These are phyloP conservation scores for Thereva unica DNA, from an alignment of 2,888 invertebrate genomes.

Conservation along the genomic window DNA sequence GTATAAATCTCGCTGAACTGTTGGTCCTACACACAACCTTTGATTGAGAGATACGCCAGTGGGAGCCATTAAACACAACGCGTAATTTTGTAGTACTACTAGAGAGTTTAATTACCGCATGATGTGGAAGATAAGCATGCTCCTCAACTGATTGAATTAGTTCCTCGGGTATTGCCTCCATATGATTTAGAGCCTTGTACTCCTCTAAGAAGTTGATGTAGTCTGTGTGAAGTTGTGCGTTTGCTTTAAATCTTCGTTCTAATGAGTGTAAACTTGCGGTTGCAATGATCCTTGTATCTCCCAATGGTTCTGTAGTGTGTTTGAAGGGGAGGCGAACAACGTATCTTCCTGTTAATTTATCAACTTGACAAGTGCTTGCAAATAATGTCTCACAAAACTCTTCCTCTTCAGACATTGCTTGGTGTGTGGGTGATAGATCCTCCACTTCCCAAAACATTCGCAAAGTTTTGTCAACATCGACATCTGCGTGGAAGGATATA, in stretches of 20 bases:
- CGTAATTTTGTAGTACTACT: slow-evolving; percentile 44
- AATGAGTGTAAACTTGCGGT: background rate
- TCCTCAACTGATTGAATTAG: background rate
- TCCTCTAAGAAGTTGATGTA: slow-evolving; percentile 5
- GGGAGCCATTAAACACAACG: slow-evolving; percentile 46
- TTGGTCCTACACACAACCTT: slow-evolving; percentile 42
- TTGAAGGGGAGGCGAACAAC: slow-evolving; percentile 9
- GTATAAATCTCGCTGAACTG: no score
- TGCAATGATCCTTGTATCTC: background rate
- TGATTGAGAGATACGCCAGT: slow-evolving; percentile 41
- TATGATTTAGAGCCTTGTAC: background rate
- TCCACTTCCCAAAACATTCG: no score
- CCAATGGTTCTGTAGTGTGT: background rate
- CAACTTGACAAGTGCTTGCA: no score
- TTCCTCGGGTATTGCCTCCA: background rate
- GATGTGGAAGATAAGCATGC: slow-evolving; percentile 3
- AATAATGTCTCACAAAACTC: no score
- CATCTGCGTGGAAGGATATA: background rate
- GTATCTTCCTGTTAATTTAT: no score
- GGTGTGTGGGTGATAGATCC: no score
- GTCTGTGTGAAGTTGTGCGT: background rate
- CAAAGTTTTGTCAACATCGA: background rate
- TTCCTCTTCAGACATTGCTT: no score
- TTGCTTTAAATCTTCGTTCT: background rate
- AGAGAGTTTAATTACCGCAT: slow-evolving; percentile 26